Evolutionary conservation across 2,113 vertebrate species (phyloP).

Genomic region (Sapajus apella): DNA sequence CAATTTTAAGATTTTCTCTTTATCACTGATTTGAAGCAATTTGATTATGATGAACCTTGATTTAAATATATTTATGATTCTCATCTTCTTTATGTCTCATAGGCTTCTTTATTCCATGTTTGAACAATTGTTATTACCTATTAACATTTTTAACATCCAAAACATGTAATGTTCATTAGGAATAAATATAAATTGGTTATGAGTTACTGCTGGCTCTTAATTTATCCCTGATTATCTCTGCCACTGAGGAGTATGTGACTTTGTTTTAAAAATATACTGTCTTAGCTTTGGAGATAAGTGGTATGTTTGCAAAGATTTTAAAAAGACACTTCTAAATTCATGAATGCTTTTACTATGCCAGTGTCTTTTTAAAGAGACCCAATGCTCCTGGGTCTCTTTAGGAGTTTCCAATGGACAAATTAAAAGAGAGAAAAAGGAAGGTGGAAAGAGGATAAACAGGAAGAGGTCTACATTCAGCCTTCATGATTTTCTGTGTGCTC

Average conservation of each 20-base stretch:
- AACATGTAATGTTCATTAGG: neutral
- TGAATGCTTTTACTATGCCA: neutral
- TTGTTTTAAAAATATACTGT: neutral
- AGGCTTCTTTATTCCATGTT: neutral
- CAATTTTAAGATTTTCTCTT: neutral
- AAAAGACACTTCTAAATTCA: neutral
- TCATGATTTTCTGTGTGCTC: neutral
- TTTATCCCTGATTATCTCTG: too few species aligned
- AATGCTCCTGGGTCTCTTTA: neutral
- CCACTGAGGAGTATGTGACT: neutral
- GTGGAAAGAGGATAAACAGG: neutral
- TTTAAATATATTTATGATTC: neutral
- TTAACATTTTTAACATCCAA: neutral
- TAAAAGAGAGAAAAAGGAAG: neutral
- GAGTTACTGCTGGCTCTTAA: neutral
- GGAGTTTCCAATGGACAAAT: neutral
- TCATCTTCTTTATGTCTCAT: neutral
- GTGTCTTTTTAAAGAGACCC: neutral
- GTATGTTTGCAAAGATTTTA: neutral
- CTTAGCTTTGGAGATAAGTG: neutral
- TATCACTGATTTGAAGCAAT: neutral
- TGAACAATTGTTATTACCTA: neutral
- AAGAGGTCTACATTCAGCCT: neutral
- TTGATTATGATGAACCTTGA: neutral
- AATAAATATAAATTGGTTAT: neutral